Evolutionary conservation across 2,113 vertebrate species (phyloP), one percentile per base, ranked within the genome.

Genomic region (Typhlomys cinereus): DNA sequence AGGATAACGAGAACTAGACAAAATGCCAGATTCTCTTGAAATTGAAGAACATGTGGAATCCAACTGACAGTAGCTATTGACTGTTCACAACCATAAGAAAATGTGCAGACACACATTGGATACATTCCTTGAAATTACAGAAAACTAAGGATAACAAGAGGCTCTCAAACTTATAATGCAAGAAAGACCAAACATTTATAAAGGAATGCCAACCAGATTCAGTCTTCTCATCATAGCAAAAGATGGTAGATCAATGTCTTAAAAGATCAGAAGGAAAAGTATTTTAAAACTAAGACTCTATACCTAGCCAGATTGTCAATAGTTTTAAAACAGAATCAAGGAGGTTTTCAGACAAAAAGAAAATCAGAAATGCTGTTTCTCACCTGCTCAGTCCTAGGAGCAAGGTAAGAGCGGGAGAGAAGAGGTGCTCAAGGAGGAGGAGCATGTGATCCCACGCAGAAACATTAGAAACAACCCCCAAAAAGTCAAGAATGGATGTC

Each of bases 11-110:
- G n/a, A 81, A 48, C 4, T 64, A 75, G 41, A 27, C n/a, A 90
- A 64, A 73, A 64, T 71, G 25, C 54, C 20, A 73, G 21, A 27
- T 92, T 88, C 54, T 74, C 84, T 88, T 73, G 57, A 29, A 85
- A 15, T 15, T 69, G 27, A 88, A 85, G 54, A 15, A 36, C 23
- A 61, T 44, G 5, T 52, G n/a, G n/a, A 67, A 61, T 76, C 70
- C 75, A n/a, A n/a, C 41, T 88, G 52, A 73, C 85, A 76, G 21
- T 76, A 88, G 59, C 48, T 27, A 46, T 4, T 85, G 31, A 50
- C 61, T 92, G 31, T 70, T 88, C 31, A 90, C 27, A 88, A 54
- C n/a, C 61, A 52, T 88, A n/a, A n/a, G 54, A 73, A 88, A 54
- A 94, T 69, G 59, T 88, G 13, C 9, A 80, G n/a, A 90, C 34